Conservation (phyloP, 2,113 vertebrate species). For the Tachuris rubrigastra region DNA sequence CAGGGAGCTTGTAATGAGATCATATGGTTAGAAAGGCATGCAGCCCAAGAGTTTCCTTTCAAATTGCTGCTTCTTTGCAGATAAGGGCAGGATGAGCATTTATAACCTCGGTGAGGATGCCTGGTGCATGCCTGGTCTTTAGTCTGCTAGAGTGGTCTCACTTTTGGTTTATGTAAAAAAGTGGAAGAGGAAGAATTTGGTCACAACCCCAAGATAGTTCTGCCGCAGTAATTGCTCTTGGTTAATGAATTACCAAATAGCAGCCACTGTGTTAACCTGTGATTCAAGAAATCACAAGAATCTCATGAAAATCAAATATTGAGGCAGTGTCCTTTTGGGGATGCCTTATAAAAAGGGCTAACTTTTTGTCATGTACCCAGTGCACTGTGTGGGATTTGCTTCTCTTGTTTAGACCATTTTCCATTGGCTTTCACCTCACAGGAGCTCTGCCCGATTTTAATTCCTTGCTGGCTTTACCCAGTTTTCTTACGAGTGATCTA, state of each 20-base stretch:
- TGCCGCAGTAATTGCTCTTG: neutral
- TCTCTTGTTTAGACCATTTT: neutral
- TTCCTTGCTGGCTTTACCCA: constrained; percentile 25
- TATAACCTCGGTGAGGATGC: neutral
- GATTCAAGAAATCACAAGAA: neutral
- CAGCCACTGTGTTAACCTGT: neutral
- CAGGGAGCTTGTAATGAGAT: neutral
- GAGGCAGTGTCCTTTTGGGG: neutral
- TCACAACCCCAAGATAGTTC: neutral
- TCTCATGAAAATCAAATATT: neutral
- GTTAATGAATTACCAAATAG: neutral
- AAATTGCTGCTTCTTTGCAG: neutral
- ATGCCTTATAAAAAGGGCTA: neutral
- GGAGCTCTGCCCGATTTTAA: constrained; percentile 19
- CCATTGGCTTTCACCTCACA: constrained; percentile 44
- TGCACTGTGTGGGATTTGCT: neutral
- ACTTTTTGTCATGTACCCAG: neutral
- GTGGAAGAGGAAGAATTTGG: neutral
- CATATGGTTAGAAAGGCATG: neutral
- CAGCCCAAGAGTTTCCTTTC: neutral
- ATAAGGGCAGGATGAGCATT: neutral
- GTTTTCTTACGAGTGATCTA: constrained; percentile 46
- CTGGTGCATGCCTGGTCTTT: neutral
- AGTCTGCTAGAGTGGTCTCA: neutral
- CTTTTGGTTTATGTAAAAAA: neutral